Conservation (phyloP, 2,113 vertebrate genomes). For the Ctenodactylus gundi region DNA sequence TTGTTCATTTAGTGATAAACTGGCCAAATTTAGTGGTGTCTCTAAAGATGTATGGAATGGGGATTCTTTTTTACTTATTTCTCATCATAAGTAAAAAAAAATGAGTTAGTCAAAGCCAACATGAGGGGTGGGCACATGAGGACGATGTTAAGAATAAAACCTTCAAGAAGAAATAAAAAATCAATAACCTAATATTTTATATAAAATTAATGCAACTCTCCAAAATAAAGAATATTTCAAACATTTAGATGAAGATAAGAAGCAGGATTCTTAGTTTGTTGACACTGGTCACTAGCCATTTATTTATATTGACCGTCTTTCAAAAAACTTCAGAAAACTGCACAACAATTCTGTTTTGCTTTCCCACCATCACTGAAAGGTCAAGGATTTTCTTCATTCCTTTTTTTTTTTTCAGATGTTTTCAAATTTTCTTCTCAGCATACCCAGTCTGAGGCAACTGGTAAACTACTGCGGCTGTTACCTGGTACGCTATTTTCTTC, state of each 20-base stretch:
- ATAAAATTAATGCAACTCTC: neutral
- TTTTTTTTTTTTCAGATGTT: neutral
- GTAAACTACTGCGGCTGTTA: neutral
- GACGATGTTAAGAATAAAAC: neutral
- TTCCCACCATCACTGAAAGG: neutral
- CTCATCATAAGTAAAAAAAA: neutral
- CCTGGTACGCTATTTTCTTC: neutral
- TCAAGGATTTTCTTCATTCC: neutral
- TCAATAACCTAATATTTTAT: neutral
- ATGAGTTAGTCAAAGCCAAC: neutral
- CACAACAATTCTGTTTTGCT: neutral
- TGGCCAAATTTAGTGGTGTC: neutral
- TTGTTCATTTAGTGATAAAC: neutral
- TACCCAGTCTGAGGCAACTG: neutral
- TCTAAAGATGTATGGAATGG: neutral
- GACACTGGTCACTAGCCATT: neutral
- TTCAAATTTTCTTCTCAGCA: neutral
- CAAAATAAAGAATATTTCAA: neutral
- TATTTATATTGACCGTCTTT: neutral
- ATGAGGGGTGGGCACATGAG: neutral
- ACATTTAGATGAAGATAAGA: neutral
- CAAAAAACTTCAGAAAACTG: neutral
- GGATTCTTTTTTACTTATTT: neutral
- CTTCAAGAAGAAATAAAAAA: neutral
- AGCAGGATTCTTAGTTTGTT: neutral